Evolutionary conservation across 2,797 vertebrate species (phyloP).

Genomic region (Pseudochirops cupreus): DNA sequence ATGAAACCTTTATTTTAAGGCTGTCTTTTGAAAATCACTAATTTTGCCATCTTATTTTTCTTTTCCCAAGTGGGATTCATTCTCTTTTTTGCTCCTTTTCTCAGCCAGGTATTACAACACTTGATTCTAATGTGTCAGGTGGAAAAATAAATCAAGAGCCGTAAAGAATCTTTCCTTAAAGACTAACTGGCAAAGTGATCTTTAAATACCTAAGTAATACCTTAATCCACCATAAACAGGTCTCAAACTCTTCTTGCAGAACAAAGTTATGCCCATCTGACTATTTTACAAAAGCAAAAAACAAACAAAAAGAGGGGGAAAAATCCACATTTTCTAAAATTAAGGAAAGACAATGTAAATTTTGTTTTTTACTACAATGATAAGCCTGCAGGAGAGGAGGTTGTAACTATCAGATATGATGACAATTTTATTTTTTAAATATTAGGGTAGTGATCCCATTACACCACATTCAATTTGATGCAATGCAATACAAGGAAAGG

Average conservation of each 20-base stretch:
- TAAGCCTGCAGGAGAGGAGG: not conserved
- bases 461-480: not conserved
- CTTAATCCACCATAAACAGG: conserved; percentile 26
- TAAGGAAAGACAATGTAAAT: not conserved
- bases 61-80: conserved; percentile 11
- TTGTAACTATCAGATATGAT: not conserved
- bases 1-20: conserved; percentile 50
- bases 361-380: not conserved
- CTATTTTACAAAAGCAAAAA: not conserved
- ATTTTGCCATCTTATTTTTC: conserved; percentile 34
- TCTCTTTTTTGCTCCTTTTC: conserved; percentile 50
- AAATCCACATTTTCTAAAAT: conserved; percentile 47
- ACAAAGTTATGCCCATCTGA: not conserved
- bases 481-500: not conserved
- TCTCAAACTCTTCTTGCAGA: conserved; percentile 25
- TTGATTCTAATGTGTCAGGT: conserved; percentile 57
- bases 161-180: conserved; percentile 43
- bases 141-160: conserved; percentile 49
- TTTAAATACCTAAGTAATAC: conserved; percentile 14
- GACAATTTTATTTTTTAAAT: not conserved
- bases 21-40: conserved; percentile 58
- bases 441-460: not conserved
- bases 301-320: not conserved
- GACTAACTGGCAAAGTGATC: conserved; percentile 35
- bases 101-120: conserved; percentile 50